phyloP scores from a whole-genome alignment of 2,888 invertebrate genomes.

The Rotaria magnacalcarata region DNA sequence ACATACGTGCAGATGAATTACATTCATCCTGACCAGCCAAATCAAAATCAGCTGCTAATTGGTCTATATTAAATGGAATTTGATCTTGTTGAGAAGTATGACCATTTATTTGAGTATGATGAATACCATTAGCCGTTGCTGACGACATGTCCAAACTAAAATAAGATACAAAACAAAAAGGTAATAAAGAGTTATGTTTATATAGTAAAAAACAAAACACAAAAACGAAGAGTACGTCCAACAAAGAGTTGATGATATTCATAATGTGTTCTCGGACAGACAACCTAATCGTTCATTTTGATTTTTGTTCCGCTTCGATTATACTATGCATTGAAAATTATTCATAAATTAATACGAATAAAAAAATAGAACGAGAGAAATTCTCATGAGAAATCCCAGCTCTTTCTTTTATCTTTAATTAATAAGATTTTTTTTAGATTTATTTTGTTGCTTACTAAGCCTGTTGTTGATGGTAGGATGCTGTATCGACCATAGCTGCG shows the following conservation, averaged over 20 bases:
- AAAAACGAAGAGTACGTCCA: background rate
- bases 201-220: background rate
- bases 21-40: conserved; percentile 24
- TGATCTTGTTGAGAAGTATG: background rate
- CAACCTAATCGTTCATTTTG: background rate
- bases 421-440: no score
- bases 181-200: background rate
- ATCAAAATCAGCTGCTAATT: background rate
- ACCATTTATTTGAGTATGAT: background rate
- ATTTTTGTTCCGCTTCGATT: background rate
- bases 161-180: background rate
- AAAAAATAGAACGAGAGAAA: no score
- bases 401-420: no score
- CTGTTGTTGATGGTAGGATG: conserved; percentile 12
- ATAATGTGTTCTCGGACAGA: conserved; percentile 16
- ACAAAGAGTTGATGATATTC: background rate
- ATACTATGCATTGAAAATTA: background rate
- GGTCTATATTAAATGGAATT: background rate
- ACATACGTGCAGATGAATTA: conserved; percentile 55
- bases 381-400: no score
- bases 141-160: conserved; percentile 34
- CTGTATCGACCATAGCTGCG: conserved; percentile 9
- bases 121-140: conserved; percentile 1
- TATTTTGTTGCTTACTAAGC: background rate
- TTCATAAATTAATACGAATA: no score